A percentile compares a stretch with the other conserved stretches of the same genome.
Conservation (phyloP, 2,888 invertebrate genomes). For the Cancer borealis region DNA sequence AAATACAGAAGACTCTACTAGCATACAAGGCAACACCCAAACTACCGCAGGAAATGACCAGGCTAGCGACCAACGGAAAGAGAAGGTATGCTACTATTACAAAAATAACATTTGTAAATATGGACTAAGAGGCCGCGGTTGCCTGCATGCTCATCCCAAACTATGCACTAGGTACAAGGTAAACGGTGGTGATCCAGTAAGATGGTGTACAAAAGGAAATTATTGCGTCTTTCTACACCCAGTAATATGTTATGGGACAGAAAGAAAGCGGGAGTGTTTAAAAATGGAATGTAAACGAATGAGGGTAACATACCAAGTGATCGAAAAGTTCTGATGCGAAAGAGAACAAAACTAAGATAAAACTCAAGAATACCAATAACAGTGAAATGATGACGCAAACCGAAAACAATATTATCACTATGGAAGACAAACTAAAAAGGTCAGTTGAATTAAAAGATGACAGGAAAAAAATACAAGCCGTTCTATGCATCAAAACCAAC, state of each 20-base stretch:
- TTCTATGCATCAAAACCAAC: no score
- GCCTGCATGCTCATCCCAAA: neutral
- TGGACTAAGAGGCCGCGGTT: neutral
- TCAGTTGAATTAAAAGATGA: no score
- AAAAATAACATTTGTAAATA: neutral
- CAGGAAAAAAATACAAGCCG: no score
- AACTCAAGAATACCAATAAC: no score
- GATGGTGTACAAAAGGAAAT: neutral
- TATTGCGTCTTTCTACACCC: neutral
- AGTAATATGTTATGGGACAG: conserved; percentile 2
- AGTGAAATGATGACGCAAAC: no score
- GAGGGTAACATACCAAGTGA: no score
- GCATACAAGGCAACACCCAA: neutral
- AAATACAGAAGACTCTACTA: neutral
- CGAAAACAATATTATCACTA: no score
- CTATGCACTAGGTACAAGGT: neutral
- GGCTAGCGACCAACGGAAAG: neutral
- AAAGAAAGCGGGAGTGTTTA: neutral
- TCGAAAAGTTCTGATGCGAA: no score
- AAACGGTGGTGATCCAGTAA: neutral
- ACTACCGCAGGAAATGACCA: neutral
- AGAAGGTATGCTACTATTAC: neutral
- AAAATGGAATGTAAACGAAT: neutral
- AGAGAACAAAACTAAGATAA: no score
- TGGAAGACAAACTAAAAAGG: no score